These are phyloP conservation scores for Pseudomyrmex cubaensis DNA, from an alignment of 1,140 invertebrate genomes.

Conservation along the genomic window DNA sequence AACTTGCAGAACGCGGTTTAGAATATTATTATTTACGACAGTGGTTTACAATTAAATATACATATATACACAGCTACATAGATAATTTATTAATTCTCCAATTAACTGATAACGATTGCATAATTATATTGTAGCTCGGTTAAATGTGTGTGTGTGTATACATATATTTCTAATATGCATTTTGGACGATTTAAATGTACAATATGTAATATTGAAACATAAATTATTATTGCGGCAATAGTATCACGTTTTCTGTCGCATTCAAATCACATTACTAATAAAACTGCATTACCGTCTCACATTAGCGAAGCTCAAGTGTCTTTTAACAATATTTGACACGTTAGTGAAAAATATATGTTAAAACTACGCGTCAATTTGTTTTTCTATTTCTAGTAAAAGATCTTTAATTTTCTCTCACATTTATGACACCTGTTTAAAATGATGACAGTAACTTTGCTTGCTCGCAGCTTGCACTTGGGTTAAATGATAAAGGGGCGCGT, in stretches of 20 bases:
- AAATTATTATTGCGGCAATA: constrained; percentile 20
- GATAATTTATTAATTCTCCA: no score
- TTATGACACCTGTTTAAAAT: background rate
- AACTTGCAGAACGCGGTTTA: no score
- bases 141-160: no score
- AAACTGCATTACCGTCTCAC: background rate
- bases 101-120: no score
- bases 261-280: constrained; percentile 7
- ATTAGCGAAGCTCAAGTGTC: background rate
- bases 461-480: background rate
- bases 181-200: background rate
- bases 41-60: no score
- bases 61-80: no score
- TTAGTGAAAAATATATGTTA: no score
- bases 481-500: constrained; percentile 29
- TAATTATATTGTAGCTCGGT: no score
- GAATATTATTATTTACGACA: no score
- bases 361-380: background rate
- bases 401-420: background rate
- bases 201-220: background rate
- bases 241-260: background rate
- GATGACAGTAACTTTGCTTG: background rate
- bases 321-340: background rate
- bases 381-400: background rate
- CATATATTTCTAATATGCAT: background rate